Evolutionary conservation across 2,113 vertebrate genomes (phyloP).

Genomic region (Xenotilapia leptura): DNA sequence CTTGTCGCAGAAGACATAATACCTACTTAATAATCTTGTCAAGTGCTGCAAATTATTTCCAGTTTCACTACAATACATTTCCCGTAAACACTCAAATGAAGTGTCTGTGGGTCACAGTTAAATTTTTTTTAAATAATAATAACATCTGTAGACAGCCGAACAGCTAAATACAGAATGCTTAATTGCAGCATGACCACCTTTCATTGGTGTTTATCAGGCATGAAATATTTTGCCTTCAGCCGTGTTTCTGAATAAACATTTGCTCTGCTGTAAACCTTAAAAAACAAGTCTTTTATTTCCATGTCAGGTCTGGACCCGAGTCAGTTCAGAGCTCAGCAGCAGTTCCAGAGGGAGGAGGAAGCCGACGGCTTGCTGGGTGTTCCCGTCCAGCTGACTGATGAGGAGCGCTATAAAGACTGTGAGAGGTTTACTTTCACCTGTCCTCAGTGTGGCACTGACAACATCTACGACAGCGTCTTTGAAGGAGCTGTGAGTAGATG

Average conservation of each 20-base stretch:
- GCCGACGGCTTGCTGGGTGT: conserved; percentile 81
- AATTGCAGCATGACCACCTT: background rate
- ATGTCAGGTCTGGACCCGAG: conserved; percentile 85
- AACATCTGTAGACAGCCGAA: conserved; percentile 26
- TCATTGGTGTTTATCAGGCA: background rate
- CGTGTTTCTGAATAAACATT: background rate
- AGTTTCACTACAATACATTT: background rate
- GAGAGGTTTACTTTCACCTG: conserved; percentile 89
- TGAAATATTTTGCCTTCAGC: background rate
- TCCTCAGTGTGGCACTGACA: conserved; percentile 83
- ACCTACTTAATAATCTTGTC: background rate
- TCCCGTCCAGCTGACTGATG: conserved; percentile 87
- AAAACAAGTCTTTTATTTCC: background rate
- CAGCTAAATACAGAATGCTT: conserved; percentile 6
- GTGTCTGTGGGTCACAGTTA: background rate
- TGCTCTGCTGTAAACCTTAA: background rate
- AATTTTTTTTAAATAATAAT: background rate
- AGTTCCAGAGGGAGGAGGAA: conserved; percentile 90
- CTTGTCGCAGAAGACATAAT: background rate
- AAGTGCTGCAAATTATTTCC: background rate
- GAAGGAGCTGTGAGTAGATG: conserved; percentile 83
- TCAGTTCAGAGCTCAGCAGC: conserved; percentile 86
- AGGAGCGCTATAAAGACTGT: conserved; percentile 92
- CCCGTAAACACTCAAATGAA: background rate
- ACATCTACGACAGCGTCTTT: conserved; percentile 89